Conservation (phyloP, 2,797 vertebrate species). For the Scyliorhinus canicula region DNA sequence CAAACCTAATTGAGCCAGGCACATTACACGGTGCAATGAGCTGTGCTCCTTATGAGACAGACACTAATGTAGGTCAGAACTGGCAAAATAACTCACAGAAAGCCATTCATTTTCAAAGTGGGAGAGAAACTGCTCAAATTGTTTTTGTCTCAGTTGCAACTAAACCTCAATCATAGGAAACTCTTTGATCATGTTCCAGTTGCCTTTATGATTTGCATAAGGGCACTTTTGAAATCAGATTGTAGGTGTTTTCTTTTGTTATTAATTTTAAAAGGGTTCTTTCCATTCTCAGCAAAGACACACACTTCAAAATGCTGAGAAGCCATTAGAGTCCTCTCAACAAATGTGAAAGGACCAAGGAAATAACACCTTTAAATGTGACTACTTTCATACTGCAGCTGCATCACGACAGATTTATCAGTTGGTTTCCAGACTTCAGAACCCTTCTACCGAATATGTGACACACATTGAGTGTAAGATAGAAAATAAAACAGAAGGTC, state of each 20-base stretch:
- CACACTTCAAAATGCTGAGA: background rate
- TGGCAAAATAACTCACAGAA: background rate
- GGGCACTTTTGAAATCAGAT: background rate
- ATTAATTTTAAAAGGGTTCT: background rate
- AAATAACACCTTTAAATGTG: background rate
- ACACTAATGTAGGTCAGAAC: background rate
- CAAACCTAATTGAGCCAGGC: background rate
- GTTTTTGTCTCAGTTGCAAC: background rate
- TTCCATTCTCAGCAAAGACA: background rate
- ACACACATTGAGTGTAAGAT: background rate
- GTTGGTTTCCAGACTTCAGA: background rate
- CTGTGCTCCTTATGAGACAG: background rate
- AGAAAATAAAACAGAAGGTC: background rate
- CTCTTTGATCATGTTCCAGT: background rate
- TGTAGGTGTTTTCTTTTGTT: background rate
- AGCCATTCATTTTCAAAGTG: background rate
- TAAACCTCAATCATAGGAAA: background rate
- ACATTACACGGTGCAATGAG: background rate
- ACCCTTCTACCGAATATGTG: background rate
- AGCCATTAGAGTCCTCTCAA: background rate
- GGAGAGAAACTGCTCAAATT: background rate
- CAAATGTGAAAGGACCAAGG: background rate
- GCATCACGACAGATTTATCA: background rate
- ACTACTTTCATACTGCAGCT: background rate
- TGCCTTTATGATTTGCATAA: background rate